These are phyloP conservation scores for Pemphredon lugubris DNA, from an alignment of 2,888 invertebrate genomes.

Conservation along the genomic window DNA sequence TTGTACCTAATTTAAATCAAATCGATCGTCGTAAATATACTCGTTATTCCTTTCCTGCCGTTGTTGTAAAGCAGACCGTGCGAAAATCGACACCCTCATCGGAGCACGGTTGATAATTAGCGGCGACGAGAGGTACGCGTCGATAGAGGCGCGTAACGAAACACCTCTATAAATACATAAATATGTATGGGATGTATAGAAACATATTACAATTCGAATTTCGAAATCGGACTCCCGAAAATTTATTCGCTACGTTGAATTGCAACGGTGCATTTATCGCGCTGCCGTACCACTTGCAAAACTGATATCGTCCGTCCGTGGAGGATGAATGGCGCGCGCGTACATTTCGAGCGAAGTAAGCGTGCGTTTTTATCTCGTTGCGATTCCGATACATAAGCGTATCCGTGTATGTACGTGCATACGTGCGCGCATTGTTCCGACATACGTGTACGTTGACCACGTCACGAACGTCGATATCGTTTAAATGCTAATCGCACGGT, in stretches of 20 bases:
- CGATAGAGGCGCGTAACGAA: slow-evolving; percentile 8
- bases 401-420: background rate
- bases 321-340: slow-evolving; percentile 45
- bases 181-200: slow-evolving; percentile 46
- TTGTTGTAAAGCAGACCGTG: background rate
- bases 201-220: slow-evolving; percentile 67
- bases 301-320: slow-evolving; percentile 58
- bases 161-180: slow-evolving; percentile 41
- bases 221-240: slow-evolving; percentile 54
- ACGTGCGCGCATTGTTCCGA: slow-evolving; percentile 6
- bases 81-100: slow-evolving; percentile 29
- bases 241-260: slow-evolving; percentile 60
- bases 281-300: slow-evolving; percentile 39
- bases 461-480: slow-evolving; percentile 61
- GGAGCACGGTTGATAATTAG: slow-evolving; percentile 44
- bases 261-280: slow-evolving; percentile 58
- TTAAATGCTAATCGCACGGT: slow-evolving; percentile 66
- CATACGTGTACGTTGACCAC: slow-evolving; percentile 18
- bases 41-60: too few species aligned
- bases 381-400: slow-evolving; percentile 4
- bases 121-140: slow-evolving; percentile 9
- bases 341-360: slow-evolving; percentile 42
- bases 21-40: too few species aligned
- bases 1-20: too few species aligned
- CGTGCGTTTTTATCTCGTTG: slow-evolving; percentile 50